Percentiles rank a stretch among this genome's conserved stretches.
Evolutionary conservation across 1,140 invertebrate species (phyloP).

Genomic region (Bombus ignitus): DNA sequence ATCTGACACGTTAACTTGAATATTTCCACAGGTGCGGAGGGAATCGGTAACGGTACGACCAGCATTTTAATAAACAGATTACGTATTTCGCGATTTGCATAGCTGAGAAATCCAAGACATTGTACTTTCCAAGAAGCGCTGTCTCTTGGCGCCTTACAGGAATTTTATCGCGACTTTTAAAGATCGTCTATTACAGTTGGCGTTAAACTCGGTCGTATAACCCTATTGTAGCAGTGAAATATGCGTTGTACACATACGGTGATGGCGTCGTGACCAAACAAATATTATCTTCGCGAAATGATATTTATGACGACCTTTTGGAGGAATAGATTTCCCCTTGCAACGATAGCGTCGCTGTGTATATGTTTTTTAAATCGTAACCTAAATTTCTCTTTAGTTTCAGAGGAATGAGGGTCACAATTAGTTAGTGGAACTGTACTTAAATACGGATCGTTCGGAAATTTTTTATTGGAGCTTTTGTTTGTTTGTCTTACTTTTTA

Average conservation of each 20-base stretch:
- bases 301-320: constrained; percentile 17
- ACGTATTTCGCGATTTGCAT: constrained; percentile 27
- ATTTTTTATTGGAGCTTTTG: too few species aligned
- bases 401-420: background rate
- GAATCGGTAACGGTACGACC: background rate
- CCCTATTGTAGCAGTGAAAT: background rate
- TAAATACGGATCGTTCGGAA: background rate
- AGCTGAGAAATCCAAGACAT: constrained; percentile 16
- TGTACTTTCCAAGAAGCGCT: constrained; percentile 36
- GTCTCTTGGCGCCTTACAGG: background rate
- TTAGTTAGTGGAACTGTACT: background rate
- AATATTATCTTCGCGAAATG: constrained; percentile 1
- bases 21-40: background rate
- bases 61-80: constrained; percentile 25
- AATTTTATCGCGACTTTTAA: background rate
- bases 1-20: background rate
- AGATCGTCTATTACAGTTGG: background rate
- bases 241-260: too few species aligned
- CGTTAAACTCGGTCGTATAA: background rate
- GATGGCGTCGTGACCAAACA: background rate
- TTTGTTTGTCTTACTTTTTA: too few species aligned
- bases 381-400: constrained; percentile 41
- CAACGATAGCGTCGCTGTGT: background rate
- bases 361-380: constrained; percentile 38
- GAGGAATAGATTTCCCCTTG: constrained; percentile 2